A percentile compares a stretch with the other conserved stretches of the same genome.
phyloP scores from a whole-genome alignment of 1,140 invertebrate genomes.

The Condylostylus longicornis region DNA sequence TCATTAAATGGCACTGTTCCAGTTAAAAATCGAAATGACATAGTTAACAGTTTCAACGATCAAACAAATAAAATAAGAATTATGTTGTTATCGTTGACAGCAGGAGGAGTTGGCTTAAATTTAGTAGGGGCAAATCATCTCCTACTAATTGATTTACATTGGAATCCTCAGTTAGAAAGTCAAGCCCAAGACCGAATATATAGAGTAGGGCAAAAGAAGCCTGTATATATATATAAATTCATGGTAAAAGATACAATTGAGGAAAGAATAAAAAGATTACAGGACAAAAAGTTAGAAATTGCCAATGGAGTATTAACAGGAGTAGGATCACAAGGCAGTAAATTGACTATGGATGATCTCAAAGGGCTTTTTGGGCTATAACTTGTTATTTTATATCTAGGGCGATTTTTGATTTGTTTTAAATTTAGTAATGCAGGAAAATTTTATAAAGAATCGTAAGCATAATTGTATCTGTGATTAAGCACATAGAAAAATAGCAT shows the following conservation, averaged over 20 bases:
- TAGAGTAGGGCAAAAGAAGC: conserved; percentile 69
- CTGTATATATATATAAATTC: conserved; percentile 77
- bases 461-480: too few species aligned
- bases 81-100: conserved; percentile 68
- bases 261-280: conserved; percentile 61
- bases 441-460: too few species aligned
- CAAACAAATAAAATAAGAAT: conserved; percentile 38
- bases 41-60: conserved; percentile 60
- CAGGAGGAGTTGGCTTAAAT: conserved; percentile 85
- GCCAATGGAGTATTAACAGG: conserved; percentile 63
- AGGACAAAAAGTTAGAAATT: conserved; percentile 62
- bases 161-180: conserved; percentile 86
- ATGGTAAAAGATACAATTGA: conserved; percentile 72
- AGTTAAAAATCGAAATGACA: conserved; percentile 41
- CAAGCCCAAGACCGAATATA: conserved; percentile 88
- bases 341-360: conserved; percentile 62
- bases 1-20: conserved; percentile 53
- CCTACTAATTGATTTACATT: conserved; percentile 78
- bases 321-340: conserved; percentile 38
- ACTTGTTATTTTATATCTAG: conserved; percentile 7
- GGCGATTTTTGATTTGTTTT: too few species aligned
- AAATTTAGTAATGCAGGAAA: too few species aligned
- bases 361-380: conserved; percentile 57
- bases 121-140: conserved; percentile 81
- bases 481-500: too few species aligned